Conservation (phyloP, 1,140 invertebrate genomes). For the Radopholus similis region DNA sequence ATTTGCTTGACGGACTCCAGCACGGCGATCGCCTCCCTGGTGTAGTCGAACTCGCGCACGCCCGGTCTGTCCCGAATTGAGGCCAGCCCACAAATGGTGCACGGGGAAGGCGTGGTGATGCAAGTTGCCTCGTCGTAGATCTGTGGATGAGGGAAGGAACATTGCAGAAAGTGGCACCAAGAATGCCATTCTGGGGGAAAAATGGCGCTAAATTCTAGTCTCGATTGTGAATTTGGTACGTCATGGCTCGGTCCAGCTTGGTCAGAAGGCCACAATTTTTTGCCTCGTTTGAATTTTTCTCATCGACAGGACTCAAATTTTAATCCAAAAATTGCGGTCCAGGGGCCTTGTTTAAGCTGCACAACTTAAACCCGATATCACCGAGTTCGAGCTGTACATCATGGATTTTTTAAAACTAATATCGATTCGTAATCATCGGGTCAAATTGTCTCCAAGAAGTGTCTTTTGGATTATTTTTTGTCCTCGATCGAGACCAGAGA, state of each 20-base stretch:
- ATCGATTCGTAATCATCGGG: no score
- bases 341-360: no score
- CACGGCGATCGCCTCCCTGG: not conserved
- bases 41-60: not conserved
- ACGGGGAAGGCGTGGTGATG: conserved; percentile 2
- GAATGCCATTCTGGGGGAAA: not conserved
- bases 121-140: conserved; percentile 5
- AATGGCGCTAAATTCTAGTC: no score
- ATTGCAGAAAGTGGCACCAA: not conserved
- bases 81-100: not conserved
- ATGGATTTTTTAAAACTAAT: no score
- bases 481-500: no score
- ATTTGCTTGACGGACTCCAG: not conserved
- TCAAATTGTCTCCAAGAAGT: no score
- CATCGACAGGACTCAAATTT: not conserved
- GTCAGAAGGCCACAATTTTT: not conserved
- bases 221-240: no score
- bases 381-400: no score
- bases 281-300: not conserved
- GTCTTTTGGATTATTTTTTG: no score
- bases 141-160: not conserved
- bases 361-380: no score
- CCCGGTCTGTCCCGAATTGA: not conserved
- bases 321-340: not conserved
- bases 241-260: no score